Conservation (phyloP, 2,888 invertebrate species). For the Ashinkailepas kermadecensis region DNA sequence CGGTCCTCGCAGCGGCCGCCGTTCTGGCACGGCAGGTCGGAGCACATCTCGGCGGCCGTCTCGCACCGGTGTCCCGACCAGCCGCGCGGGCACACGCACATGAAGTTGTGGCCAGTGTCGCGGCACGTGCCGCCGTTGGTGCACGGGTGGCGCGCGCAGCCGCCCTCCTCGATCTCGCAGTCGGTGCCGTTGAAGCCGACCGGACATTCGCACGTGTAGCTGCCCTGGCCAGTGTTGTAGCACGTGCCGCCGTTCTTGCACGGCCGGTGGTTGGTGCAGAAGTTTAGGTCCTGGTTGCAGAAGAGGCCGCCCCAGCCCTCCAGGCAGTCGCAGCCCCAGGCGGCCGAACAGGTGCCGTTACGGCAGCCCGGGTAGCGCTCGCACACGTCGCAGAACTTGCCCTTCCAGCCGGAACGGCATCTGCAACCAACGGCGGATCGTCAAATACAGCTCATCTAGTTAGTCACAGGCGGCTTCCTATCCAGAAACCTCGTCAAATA, state of each 20-base stretch:
- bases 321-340: constrained; percentile 91
- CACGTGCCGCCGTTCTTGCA: constrained; percentile 90
- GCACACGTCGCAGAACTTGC: constrained; percentile 82
- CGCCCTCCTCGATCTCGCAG: constrained; percentile 61
- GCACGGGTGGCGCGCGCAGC: constrained; percentile 71
- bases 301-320: constrained; percentile 98
- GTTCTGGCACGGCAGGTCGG: constrained; percentile 42
- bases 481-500: too few species aligned
- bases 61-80: constrained; percentile 43
- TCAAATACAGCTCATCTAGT: too few species aligned
- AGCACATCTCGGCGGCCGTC: constrained; percentile 40
- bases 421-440: constrained; percentile 51
- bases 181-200: constrained; percentile 81
- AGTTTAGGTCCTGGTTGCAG: constrained; percentile 97
- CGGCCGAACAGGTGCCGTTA: constrained; percentile 77
- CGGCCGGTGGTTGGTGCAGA: constrained; percentile 93
- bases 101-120: constrained; percentile 36
- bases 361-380: constrained; percentile 88
- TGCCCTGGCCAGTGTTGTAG: constrained; percentile 89
- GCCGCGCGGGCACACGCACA: constrained; percentile 42
- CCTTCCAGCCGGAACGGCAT: constrained; percentile 88
- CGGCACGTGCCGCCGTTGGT: constrained; percentile 76
- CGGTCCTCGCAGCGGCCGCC: constrained; percentile 40
- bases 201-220: constrained; percentile 87
- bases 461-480: too few species aligned